phyloP scores from a whole-genome alignment of 2,113 vertebrate species.

The Tetrax tetrax region DNA sequence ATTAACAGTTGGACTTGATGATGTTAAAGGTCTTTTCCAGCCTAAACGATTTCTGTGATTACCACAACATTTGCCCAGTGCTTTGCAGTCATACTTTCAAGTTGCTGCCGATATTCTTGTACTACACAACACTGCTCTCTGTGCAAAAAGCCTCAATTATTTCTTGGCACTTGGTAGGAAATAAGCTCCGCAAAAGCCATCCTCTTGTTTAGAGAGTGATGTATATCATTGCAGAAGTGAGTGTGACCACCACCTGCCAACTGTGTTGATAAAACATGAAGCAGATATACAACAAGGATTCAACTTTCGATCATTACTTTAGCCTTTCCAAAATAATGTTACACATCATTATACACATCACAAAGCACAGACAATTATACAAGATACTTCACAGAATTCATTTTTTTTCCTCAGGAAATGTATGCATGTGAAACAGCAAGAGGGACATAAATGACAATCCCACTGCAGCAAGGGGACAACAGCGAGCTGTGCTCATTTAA shows the following conservation, averaged over 20 bases:
- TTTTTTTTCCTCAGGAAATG: background rate
- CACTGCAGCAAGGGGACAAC: slow-evolving; percentile 6
- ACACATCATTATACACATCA: background rate
- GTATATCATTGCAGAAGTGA: background rate
- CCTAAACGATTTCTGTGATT: background rate
- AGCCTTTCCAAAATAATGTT: slow-evolving; percentile 7
- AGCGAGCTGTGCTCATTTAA: background rate
- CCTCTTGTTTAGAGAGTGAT: background rate
- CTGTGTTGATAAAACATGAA: background rate
- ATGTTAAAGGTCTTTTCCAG: too few relatives aligned
- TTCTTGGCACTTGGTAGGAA: background rate
- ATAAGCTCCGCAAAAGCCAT: background rate
- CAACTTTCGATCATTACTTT: background rate
- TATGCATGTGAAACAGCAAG: background rate
- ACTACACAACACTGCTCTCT: background rate
- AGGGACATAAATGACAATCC: slow-evolving; percentile 26
- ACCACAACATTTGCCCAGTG: background rate
- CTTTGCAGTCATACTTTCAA: background rate
- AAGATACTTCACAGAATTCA: background rate
- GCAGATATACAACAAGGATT: background rate
- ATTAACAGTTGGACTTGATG: too few relatives aligned
- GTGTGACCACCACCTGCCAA: background rate
- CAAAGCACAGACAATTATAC: slow-evolving; percentile 18
- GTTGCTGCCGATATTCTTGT: background rate
- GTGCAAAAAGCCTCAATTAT: background rate